Conservation (phyloP, 2,113 vertebrate genomes). For the Cervus canadensis region DNA sequence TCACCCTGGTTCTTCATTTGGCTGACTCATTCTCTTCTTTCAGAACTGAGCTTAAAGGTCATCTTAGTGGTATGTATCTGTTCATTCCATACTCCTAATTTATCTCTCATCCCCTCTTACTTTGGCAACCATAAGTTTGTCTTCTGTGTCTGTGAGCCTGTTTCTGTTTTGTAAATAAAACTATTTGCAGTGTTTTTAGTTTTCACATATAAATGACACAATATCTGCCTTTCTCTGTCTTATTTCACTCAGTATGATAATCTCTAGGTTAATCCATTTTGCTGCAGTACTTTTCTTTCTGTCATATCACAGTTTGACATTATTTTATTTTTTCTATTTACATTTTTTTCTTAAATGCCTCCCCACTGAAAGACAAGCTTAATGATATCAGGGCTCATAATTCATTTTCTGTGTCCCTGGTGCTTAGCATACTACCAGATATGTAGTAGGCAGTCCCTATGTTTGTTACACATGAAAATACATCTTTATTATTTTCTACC, state of each 20-base stretch:
- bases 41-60: not conserved
- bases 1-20: not conserved
- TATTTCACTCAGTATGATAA: not conserved
- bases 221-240: not conserved
- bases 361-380: not conserved
- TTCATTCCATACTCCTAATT: not conserved
- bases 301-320: not conserved
- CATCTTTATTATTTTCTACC: not conserved
- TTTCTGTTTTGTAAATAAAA: not conserved
- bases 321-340: not conserved
- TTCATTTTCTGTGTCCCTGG: not conserved
- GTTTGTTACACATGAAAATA: not conserved
- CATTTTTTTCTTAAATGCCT: not conserved
- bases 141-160: not conserved
- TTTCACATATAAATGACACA: not conserved
- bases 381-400: not conserved
- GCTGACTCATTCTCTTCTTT: slow-evolving; percentile 3
- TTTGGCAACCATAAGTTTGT: not conserved
- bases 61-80: not conserved
- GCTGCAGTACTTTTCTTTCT: not conserved
- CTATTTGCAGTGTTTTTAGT: not conserved
- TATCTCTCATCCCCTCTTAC: not conserved
- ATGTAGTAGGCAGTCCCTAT: not conserved
- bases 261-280: not conserved
- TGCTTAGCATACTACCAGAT: not conserved